phyloP scores from a whole-genome alignment of 2,797 vertebrate genomes.

The Moxostoma hubbsi region DNA sequence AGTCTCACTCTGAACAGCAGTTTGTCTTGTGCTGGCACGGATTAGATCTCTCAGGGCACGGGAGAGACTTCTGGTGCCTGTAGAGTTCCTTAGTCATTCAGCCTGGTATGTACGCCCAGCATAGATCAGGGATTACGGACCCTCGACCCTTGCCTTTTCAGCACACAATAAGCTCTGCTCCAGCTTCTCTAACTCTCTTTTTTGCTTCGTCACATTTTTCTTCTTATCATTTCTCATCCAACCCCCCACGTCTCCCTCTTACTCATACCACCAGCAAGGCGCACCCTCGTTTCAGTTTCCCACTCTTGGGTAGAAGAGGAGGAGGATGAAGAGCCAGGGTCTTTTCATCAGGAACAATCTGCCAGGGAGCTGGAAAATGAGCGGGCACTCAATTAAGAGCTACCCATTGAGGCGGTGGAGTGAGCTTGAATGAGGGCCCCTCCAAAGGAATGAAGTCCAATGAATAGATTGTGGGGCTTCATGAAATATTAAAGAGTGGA shows the following conservation, averaged over 20 bases:
- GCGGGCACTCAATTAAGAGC: constrained; percentile 94
- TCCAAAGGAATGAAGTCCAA: constrained; percentile 87
- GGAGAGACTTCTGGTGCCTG: constrained; percentile 43
- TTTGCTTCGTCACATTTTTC: constrained; percentile 46
- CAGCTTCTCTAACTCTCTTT: constrained; percentile 46
- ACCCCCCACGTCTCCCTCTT: constrained; percentile 68
- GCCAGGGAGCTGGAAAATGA: constrained; percentile 84
- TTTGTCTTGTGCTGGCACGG: constrained; percentile 57
- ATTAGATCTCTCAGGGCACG: constrained; percentile 49
- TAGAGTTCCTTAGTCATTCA: constrained; percentile 35
- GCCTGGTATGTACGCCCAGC: constrained; percentile 43
- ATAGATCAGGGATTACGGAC: constrained; percentile 71
- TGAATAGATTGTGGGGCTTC: constrained; percentile 89
- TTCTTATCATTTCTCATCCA: constrained; percentile 59
- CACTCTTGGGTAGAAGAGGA: constrained; percentile 80
- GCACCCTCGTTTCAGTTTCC: constrained; percentile 80
- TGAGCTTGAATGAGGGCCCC: constrained; percentile 84
- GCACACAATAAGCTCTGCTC: constrained; percentile 56
- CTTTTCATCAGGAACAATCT: constrained; percentile 85
- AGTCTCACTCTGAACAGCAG: constrained; percentile 53
- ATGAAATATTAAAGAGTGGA: constrained; percentile 87
- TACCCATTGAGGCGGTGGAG: constrained; percentile 86
- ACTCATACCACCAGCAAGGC: constrained; percentile 84
- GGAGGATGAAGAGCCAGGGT: constrained; percentile 81
- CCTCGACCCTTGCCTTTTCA: constrained; percentile 39